Base-by-base conservation (phyloP, 64 coral and sea anemone genomes). In the Hydrozoanthus tunicans region DNA sequence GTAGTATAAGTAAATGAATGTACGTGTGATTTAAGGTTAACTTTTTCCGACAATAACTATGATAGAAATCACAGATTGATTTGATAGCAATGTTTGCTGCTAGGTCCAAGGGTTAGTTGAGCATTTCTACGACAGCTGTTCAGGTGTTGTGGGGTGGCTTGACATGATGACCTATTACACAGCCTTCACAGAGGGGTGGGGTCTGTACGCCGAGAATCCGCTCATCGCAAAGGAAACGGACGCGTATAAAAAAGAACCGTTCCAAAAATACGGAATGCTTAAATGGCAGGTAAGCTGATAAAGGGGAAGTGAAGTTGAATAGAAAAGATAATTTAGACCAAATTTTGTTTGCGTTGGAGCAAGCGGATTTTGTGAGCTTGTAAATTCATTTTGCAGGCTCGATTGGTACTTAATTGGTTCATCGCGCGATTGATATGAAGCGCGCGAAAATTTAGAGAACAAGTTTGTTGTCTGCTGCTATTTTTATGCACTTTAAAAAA, bases 201-300 rank as follows among this genome's bases (percentile, higher is more conserved):
- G 56, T 24, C 78, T 96, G 60, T 96, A 96, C 86, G 94, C 94
- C 7, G 94, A 96, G 58, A 96, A 96, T 72, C 94, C 94, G 2
- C 91, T 96, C 26, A 90, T 96, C 26, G 95, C 95, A 1, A 61
- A 66, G 27, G 92, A 96, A 1, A 96, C 95, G 8, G 77, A 96
- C 10, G 77, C 78, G 0, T 96, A 96, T 56, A 43, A 94, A 2
- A 85, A 90, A 3, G 81, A 94, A 25, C 95, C 83, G 10, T 89
- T 96, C 68, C 90, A 94, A 72, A 92, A 94, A 24, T 96, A 92
- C 27, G 95, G 95, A 27, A 96, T 96, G 95, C 70, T 96, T n/a
- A 96, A 96, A 73, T 96, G 95, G 95, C 95, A 96, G 89, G 90
- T 96, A 78, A 20, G 92, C 4, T 6, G 60, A 52, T 23, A 1